These are phyloP conservation scores for Pseudomyrmex concolor DNA, from an alignment of 1,140 invertebrate species.

Conservation along the genomic window DNA sequence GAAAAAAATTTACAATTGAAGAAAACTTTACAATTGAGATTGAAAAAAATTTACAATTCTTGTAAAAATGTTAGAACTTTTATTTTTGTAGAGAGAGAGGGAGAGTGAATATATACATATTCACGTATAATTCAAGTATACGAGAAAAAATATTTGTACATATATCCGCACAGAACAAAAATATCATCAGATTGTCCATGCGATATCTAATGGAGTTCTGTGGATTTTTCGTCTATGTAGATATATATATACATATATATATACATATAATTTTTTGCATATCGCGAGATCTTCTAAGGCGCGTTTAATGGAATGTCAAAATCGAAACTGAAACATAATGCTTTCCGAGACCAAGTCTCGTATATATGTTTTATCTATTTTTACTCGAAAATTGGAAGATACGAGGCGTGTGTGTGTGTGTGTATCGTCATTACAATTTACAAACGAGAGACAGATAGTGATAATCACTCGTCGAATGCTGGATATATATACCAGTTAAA, in stretches of 20 bases:
- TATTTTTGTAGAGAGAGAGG: too few species aligned
- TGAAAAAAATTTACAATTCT: too few species aligned
- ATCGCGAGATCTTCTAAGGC: not conserved
- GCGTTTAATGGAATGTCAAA: not conserved
- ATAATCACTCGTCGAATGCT: constrained; percentile 47
- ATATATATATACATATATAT: too few species aligned
- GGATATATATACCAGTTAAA: constrained; percentile 18
- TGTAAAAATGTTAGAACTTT: too few species aligned
- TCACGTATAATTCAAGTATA: too few species aligned
- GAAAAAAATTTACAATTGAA: too few species aligned
- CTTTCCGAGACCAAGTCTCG: constrained; percentile 19
- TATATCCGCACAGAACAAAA: not conserved
- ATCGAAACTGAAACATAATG: constrained; percentile 18
- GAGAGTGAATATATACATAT: too few species aligned
- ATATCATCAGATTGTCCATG: not conserved
- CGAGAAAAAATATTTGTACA: not conserved
- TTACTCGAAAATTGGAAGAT: constrained; percentile 62
- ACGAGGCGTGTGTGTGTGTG: constrained; percentile 17
- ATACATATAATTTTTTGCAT: not conserved
- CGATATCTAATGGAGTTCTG: too few species aligned
- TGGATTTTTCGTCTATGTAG: too few species aligned
- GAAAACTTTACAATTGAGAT: too few species aligned
- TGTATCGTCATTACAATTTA: constrained; percentile 29
- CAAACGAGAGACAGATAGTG: not conserved
- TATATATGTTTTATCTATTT: constrained; percentile 67